Conservation (phyloP, 64 coral and sea anemone genomes). For the Anthopleura sola region DNA sequence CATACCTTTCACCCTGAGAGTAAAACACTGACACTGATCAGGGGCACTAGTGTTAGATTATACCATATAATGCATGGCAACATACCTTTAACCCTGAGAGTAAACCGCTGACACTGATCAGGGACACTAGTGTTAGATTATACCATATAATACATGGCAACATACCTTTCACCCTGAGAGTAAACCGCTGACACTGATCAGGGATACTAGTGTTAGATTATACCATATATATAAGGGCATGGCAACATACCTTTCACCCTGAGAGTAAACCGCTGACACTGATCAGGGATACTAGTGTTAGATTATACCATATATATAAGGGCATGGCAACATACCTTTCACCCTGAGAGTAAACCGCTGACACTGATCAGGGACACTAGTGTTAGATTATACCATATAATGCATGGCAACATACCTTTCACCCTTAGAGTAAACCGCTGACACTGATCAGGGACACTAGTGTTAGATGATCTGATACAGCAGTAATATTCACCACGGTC, state of each 20-base stretch:
- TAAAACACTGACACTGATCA: slow-evolving; percentile 50
- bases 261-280: slow-evolving; percentile 56
- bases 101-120: slow-evolving; percentile 50
- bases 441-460: slow-evolving; percentile 17
- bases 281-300: background rate
- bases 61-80: too few relatives aligned
- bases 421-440: slow-evolving; percentile 60
- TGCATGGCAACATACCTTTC: slow-evolving; percentile 40
- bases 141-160: too few relatives aligned
- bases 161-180: slow-evolving; percentile 65
- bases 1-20: slow-evolving; percentile 12
- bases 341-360: slow-evolving; percentile 60
- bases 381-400: too few relatives aligned
- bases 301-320: too few relatives aligned
- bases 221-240: too few relatives aligned
- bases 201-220: too few relatives aligned
- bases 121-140: too few relatives aligned
- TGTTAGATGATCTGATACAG: slow-evolving; percentile 31
- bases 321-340: slow-evolving; percentile 39
- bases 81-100: slow-evolving; percentile 65
- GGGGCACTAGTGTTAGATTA: background rate
- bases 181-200: slow-evolving; percentile 50
- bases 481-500: slow-evolving; percentile 70
- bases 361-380: slow-evolving; percentile 8
- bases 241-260: slow-evolving; percentile 58